Conservation (phyloP, 2,797 vertebrate genomes). For the Poeciliopsis presidionis region DNA sequence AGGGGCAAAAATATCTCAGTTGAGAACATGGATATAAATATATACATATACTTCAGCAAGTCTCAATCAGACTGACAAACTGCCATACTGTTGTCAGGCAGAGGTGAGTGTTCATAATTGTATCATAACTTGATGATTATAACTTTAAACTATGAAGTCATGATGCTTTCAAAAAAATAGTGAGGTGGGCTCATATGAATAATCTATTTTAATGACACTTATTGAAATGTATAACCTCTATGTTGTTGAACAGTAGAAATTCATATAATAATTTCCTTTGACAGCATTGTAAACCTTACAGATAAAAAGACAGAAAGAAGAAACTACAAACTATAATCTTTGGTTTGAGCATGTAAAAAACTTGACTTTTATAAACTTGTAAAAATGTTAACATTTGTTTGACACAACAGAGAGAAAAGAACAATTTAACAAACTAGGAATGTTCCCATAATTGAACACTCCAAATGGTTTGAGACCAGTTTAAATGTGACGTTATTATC, state of each 20-base stretch:
- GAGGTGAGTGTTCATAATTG: neutral
- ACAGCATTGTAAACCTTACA: neutral
- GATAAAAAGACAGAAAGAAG: neutral
- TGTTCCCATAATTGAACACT: neutral
- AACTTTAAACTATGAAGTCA: neutral
- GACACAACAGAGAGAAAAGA: neutral
- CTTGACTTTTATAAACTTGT: neutral
- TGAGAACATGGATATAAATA: neutral
- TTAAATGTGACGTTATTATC: neutral
- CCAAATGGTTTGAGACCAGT: neutral
- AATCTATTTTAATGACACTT: neutral
- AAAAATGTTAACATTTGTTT: neutral
- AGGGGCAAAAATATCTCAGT: neutral
- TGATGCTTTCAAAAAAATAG: neutral
- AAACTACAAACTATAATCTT: neutral
- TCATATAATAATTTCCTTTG: neutral
- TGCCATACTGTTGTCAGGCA: neutral
- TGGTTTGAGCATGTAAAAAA: neutral
- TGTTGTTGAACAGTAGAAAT: neutral
- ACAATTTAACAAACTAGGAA: neutral
- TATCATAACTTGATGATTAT: neutral
- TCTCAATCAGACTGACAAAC: neutral
- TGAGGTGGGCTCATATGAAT: neutral
- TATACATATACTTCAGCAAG: neutral
- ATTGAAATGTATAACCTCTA: neutral